Conservation (phyloP, 2,797 vertebrate species). For the Acipenser ruthenus region DNA sequence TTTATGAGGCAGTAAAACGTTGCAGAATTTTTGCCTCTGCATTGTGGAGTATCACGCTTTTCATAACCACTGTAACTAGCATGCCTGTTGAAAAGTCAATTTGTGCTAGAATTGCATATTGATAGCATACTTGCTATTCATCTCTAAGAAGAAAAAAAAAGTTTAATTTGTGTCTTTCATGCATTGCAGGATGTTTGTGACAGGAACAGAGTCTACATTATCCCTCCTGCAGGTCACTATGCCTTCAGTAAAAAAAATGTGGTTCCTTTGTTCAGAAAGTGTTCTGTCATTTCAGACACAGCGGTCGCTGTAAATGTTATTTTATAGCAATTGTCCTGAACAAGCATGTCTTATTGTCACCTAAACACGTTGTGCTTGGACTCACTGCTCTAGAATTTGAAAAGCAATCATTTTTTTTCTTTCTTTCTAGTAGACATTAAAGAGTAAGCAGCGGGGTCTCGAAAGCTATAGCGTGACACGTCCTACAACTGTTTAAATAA, state of each 20-base stretch:
- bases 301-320: constrained; percentile 19
- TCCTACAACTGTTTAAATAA: too few relatives aligned
- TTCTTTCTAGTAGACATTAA: background rate
- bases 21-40: too few relatives aligned
- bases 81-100: constrained; percentile 13
- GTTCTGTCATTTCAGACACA: constrained; percentile 22
- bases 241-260: constrained; percentile 17
- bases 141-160: constrained; percentile 24
- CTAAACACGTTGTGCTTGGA: constrained; percentile 9
- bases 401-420: too few relatives aligned
- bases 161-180: constrained; percentile 8
- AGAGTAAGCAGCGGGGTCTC: too few relatives aligned
- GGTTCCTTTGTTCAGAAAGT: constrained; percentile 16
- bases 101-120: too few relatives aligned
- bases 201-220: constrained; percentile 16
- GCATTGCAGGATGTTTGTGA: constrained; percentile 5
- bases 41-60: too few relatives aligned
- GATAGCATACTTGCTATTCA: too few relatives aligned
- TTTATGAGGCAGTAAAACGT: too few relatives aligned
- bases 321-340: constrained; percentile 22
- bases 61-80: constrained; percentile 22
- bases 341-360: constrained; percentile 9
- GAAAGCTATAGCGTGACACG: too few relatives aligned
- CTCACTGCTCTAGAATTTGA: constrained; percentile 11
- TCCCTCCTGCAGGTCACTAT: constrained; percentile 15